phyloP scores from a whole-genome alignment of 2,113 vertebrate species.

The Lutjanus erythropterus region DNA sequence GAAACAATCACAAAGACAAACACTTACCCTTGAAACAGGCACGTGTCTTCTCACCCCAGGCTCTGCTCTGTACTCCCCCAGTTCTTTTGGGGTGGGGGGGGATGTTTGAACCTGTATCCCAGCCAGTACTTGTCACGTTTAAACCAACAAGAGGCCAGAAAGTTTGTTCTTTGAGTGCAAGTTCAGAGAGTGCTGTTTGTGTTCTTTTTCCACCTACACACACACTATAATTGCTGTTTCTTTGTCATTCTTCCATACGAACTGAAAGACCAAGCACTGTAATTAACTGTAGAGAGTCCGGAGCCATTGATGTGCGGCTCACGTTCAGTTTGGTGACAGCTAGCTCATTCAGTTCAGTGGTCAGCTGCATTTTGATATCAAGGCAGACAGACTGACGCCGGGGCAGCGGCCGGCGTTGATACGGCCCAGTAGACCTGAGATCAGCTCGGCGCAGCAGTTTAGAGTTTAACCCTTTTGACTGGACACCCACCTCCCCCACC shows the following conservation, averaged over 20 bases:
- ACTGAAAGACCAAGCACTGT: slow-evolving; percentile 49
- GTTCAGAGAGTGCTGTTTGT: slow-evolving; percentile 1
- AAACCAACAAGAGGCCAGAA: slow-evolving; percentile 54
- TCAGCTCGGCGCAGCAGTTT: slow-evolving; percentile 70
- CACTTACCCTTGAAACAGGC: slow-evolving; percentile 79
- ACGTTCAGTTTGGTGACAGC: slow-evolving; percentile 75
- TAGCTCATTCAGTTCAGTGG: slow-evolving; percentile 75
- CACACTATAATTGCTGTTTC: not conserved
- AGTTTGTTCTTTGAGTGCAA: slow-evolving; percentile 60
- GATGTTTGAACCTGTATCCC: slow-evolving; percentile 63
- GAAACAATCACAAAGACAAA: slow-evolving; percentile 82
- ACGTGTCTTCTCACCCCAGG: slow-evolving; percentile 67
- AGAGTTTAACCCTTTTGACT: slow-evolving; percentile 65
- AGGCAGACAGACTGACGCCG: slow-evolving; percentile 67
- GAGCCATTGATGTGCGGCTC: slow-evolving; percentile 70
- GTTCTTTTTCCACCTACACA: slow-evolving; percentile 2
- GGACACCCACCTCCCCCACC: slow-evolving; percentile 39
- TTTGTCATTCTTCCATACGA: slow-evolving; percentile 25
- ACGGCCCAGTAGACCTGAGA: slow-evolving; percentile 68
- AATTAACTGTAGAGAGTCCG: slow-evolving; percentile 64
- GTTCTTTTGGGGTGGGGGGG: slow-evolving; percentile 44
- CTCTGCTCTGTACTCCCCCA: slow-evolving; percentile 48
- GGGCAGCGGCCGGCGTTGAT: slow-evolving; percentile 35
- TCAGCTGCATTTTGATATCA: slow-evolving; percentile 76
- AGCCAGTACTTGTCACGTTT: slow-evolving; percentile 49